Base-by-base conservation (phyloP, 2,797 vertebrate species). In the Pygocentrus nattereri region DNA sequence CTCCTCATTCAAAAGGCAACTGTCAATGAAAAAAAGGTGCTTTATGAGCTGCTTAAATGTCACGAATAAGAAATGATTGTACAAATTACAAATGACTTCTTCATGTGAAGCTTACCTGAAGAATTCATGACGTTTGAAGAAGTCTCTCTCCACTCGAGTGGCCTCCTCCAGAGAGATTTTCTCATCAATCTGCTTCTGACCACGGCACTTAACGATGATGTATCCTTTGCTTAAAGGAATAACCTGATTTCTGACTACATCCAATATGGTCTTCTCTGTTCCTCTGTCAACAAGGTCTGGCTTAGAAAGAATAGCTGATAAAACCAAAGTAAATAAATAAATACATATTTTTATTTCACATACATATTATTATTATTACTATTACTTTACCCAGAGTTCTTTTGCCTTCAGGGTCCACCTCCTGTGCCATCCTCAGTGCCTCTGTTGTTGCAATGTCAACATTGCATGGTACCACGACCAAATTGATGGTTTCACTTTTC, bases 381-480 rank as follows among this genome's bases (percentile, higher is more conserved):
- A 18, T 50, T 18, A 12, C 64, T 10, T 41, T 67, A 67, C 64
- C 64, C 31, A 70, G 49, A 61, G 50, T 79, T 31, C 16, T 10
- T 56, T 73, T 31, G 8, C 49, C 49, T 31, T 52, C 49, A 73
- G 70, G 52, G 38, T 56, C 49, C 19, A 65, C 8, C 4, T 23
- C 30, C 23, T 94, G 95, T 82, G 95, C 67, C 67, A 69, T 69
- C 21, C 27, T 41, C 3, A 67, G 64, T 38, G 64, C 64, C 21
- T 67, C 64, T n/a, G 67, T 69, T 25, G 67, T 96, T 81, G 94
- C 93, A 1, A 96, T 95, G 85, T 96, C 96, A 90, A 94, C 92
- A 0, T 96, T 96, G 65, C 95, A 91, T 0, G 95, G 94, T 21
- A 96, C 93, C 44, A 96, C 95, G 2, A 95, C 93, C 87, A 96